A percentile compares a stretch with the other conserved stretches of the same genome.
Evolutionary conservation across 2,888 invertebrate species (phyloP).

Genomic region (Dione juno): DNA sequence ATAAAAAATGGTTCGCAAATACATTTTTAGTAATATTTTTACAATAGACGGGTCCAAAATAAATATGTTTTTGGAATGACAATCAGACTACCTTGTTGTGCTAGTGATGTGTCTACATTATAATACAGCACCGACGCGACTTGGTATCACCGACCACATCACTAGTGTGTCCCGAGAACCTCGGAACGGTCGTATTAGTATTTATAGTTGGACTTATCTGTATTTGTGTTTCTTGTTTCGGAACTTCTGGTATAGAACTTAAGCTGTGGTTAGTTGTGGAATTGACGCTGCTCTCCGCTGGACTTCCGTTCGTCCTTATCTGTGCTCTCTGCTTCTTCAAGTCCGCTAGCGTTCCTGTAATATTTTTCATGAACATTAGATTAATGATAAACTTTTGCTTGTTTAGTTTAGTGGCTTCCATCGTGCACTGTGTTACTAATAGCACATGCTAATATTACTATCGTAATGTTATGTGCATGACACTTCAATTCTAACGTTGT

Average conservation of each 20-base stretch:
- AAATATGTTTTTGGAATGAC: constrained; percentile 67
- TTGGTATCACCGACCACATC: constrained; percentile 90
- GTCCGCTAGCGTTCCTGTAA: constrained; percentile 92
- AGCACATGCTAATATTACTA: constrained; percentile 12
- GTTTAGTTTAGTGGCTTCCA: constrained; percentile 14
- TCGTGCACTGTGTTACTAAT: constrained; percentile 23
- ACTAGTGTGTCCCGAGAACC: constrained; percentile 89
- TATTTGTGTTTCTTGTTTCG: constrained; percentile 68
- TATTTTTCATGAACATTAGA: constrained; percentile 31
- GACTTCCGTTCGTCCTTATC: constrained; percentile 87
- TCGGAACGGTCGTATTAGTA: constrained; percentile 73
- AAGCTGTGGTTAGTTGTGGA: constrained; percentile 75
- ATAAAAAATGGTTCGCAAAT: background rate
- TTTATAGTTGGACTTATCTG: constrained; percentile 74
- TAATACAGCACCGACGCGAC: constrained; percentile 88
- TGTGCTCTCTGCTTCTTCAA: constrained; percentile 96
- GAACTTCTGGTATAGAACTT: constrained; percentile 73
- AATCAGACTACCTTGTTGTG: constrained; percentile 63
- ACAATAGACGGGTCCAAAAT: constrained; percentile 20
- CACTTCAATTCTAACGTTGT: background rate
- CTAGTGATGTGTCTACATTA: constrained; percentile 81
- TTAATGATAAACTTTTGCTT: background rate
- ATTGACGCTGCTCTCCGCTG: constrained; percentile 73
- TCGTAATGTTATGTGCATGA: background rate
- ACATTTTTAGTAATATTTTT: constrained; percentile 1